Evolutionary conservation across 1,140 invertebrate species (phyloP).

Genomic region (Helicoverpa zea): DNA sequence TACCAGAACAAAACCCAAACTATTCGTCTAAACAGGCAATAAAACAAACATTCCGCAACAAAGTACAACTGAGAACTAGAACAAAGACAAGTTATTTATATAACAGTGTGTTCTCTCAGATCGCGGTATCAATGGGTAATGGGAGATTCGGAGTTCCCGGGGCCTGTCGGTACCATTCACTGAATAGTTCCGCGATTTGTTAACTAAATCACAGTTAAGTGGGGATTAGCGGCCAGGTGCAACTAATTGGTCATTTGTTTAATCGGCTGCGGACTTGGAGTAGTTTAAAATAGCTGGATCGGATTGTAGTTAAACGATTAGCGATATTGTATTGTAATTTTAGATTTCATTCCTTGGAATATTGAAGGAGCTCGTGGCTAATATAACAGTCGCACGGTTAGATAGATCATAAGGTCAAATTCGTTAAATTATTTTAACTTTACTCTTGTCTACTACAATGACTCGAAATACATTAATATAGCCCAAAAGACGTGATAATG

Average conservation of each 20-base stretch:
- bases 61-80: slow-evolving; percentile 19
- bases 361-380: no score
- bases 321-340: no score
- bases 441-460: no score
- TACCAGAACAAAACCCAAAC: slow-evolving; percentile 17
- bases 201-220: slow-evolving; percentile 43
- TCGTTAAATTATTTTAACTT: no score
- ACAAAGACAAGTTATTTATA: slow-evolving; percentile 46
- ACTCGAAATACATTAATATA: no score
- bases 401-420: no score
- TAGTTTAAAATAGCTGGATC: background rate
- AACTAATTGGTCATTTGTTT: slow-evolving; percentile 31
- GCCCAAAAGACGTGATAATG: no score
- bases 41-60: slow-evolving; percentile 36
- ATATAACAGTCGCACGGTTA: no score
- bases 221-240: slow-evolving; percentile 36
- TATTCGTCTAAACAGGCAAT: slow-evolving; percentile 36
- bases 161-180: slow-evolving; percentile 16
- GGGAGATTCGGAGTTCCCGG: background rate
- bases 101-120: slow-evolving; percentile 42
- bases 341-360: no score
- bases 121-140: slow-evolving; percentile 43
- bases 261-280: slow-evolving; percentile 8
- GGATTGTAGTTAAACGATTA: background rate
- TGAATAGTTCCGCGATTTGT: slow-evolving; percentile 44